Evolutionary conservation across 2,113 vertebrate species (phyloP).

Genomic region (Tragelaphus buxtoni): DNA sequence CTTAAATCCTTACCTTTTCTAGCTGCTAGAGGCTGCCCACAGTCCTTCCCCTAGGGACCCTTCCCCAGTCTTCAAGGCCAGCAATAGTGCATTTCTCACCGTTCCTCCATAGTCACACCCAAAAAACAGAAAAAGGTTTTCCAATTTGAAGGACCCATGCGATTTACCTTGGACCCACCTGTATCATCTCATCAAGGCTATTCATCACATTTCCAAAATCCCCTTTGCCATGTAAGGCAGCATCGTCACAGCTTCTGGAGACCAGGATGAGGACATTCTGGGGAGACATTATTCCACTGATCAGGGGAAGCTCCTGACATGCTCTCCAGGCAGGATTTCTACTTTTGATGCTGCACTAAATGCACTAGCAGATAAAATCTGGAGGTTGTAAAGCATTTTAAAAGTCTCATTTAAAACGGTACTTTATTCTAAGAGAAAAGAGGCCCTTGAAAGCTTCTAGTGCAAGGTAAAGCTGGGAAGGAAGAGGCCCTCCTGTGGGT

Average conservation of each 20-base stretch:
- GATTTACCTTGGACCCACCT: not conserved
- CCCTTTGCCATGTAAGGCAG: not conserved
- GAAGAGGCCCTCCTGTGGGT: not conserved
- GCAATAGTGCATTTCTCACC: not conserved
- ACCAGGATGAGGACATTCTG: not conserved
- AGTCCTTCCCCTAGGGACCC: not conserved
- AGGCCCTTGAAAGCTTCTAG: not conserved
- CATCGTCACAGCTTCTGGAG: not conserved
- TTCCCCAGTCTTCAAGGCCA: not conserved
- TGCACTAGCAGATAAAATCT: not conserved
- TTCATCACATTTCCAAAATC: not conserved
- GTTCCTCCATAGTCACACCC: not conserved
- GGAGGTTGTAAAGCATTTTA: not conserved
- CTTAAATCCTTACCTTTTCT: not conserved
- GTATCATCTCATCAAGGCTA: not conserved
- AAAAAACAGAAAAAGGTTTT: not conserved
- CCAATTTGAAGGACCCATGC: not conserved
- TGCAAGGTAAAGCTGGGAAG: not conserved
- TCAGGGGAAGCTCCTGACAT: not conserved
- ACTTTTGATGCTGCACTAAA: not conserved
- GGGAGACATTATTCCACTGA: not conserved
- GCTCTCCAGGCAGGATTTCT: not conserved
- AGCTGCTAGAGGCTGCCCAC: not conserved
- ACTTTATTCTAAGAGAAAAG: not conserved
- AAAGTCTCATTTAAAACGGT: not conserved